Percentiles rank a stretch among this genome's conserved stretches.
These are phyloP conservation scores for Halisarca cf. caerulea DNA, from an alignment of 37 sponge, comb jelly and placozoan species.

Conservation along the genomic window DNA sequence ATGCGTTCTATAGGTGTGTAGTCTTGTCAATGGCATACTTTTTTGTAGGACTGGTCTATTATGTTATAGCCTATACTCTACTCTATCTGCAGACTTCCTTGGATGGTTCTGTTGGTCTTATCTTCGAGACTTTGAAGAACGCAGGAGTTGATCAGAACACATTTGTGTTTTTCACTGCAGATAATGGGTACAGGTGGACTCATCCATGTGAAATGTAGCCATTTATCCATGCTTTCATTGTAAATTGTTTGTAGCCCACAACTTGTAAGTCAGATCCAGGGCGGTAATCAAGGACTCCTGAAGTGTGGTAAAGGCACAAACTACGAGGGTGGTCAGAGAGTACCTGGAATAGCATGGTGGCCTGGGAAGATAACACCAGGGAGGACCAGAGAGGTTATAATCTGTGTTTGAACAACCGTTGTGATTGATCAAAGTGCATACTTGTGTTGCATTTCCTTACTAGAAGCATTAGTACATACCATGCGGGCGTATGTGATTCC, in stretches of 20 bases:
- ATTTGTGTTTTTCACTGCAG: slow-evolving; percentile 64
- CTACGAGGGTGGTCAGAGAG: slow-evolving; percentile 84
- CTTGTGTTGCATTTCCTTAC: too few relatives aligned
- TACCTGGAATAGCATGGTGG: slow-evolving; percentile 84
- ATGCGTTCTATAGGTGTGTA: too few relatives aligned
- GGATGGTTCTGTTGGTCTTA: slow-evolving; percentile 61
- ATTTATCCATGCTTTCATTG: too few relatives aligned
- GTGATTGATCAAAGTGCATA: too few relatives aligned
- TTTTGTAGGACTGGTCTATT: too few relatives aligned
- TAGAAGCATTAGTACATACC: too few relatives aligned
- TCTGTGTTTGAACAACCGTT: too few relatives aligned
- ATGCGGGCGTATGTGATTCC: too few relatives aligned
- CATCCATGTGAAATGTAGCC: too few relatives aligned
- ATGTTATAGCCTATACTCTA: too few relatives aligned
- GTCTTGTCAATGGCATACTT: too few relatives aligned
- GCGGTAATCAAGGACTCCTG: slow-evolving; percentile 80
- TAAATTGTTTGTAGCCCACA: slow-evolving; percentile 36
- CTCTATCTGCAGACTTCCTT: slow-evolving; percentile 38
- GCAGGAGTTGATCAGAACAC: slow-evolving; percentile 47
- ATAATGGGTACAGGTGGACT: slow-evolving; percentile 53
- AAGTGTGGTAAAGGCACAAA: slow-evolving; percentile 83
- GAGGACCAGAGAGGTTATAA: slow-evolving; percentile 42
- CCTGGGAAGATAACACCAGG: slow-evolving; percentile 75
- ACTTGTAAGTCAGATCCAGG: slow-evolving; percentile 50
- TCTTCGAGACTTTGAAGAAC: slow-evolving; percentile 31